Evolutionary conservation across 2,797 vertebrate species (phyloP).

Genomic region (Trematomus bernacchii): DNA sequence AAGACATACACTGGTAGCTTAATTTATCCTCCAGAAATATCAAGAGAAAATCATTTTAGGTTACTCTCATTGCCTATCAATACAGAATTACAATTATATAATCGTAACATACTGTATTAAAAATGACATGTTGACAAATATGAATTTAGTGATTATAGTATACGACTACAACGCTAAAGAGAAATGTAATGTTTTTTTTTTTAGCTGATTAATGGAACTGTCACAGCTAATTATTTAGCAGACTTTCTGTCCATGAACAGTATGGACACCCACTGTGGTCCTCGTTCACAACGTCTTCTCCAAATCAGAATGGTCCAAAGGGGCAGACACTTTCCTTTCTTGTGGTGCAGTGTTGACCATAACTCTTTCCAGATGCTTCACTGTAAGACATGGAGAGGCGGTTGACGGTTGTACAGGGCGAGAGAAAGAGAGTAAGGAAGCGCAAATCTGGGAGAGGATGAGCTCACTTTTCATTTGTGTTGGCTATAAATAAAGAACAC

Average conservation of each 20-base stretch:
- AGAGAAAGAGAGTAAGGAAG: constrained; percentile 64
- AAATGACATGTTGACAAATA: constrained; percentile 1
- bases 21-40: not conserved
- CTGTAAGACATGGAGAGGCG: constrained; percentile 52
- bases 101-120: not conserved
- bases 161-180: not conserved
- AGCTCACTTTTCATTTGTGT: constrained; percentile 87
- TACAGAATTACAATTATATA: not conserved
- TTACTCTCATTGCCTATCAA: not conserved
- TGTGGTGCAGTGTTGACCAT: constrained; percentile 69
- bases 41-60: not conserved
- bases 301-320: constrained; percentile 47
- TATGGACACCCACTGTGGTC: constrained; percentile 53
- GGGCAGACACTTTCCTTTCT: constrained; percentile 68
- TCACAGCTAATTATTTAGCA: constrained; percentile 8
- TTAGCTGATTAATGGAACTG: not conserved
- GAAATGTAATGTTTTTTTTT: not conserved
- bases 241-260: constrained; percentile 20
- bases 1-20: constrained; percentile 13
- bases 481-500: constrained; percentile 87
- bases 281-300: constrained; percentile 50
- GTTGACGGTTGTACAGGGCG: constrained; percentile 48
- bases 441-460: constrained; percentile 75
- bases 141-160: not conserved
- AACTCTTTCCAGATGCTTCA: constrained; percentile 82